phyloP scores from a whole-genome alignment of 2,113 vertebrate species.

The Sisor rabdophorus region DNA sequence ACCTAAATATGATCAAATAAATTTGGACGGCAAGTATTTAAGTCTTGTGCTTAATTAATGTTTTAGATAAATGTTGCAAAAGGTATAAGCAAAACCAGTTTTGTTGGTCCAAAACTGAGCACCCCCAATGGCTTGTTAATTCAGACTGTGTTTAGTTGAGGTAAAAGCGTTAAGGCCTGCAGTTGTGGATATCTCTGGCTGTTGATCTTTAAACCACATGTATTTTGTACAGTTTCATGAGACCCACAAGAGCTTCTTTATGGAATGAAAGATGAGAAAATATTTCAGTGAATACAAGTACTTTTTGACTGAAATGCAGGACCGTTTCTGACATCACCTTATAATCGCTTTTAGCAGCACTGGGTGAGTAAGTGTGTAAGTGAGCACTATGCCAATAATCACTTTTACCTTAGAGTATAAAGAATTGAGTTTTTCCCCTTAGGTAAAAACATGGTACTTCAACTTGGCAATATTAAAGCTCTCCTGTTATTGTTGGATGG shows the following conservation, averaged over 20 bases:
- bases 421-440: neutral
- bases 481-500: neutral
- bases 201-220: conserved; percentile 19
- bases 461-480: neutral
- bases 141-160: conserved; percentile 5
- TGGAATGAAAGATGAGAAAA: neutral
- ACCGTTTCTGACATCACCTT: conserved; percentile 28
- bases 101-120: neutral
- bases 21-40: too few species aligned
- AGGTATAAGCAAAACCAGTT: neutral
- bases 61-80: too few species aligned
- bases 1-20: too few species aligned
- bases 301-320: neutral
- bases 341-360: conserved; percentile 43
- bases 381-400: conserved; percentile 22
- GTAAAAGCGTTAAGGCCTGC: neutral
- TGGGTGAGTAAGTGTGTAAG: too few species aligned
- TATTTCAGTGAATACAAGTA: neutral
- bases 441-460: neutral
- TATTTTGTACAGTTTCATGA: conserved; percentile 33
- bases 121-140: neutral
- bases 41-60: too few species aligned
- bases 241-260: conserved; percentile 19
- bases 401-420: conserved; percentile 22
- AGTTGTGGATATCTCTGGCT: neutral